Base-by-base conservation (phyloP, 2,797 vertebrate genomes). In the Lagorchestes hirsutus region DNA sequence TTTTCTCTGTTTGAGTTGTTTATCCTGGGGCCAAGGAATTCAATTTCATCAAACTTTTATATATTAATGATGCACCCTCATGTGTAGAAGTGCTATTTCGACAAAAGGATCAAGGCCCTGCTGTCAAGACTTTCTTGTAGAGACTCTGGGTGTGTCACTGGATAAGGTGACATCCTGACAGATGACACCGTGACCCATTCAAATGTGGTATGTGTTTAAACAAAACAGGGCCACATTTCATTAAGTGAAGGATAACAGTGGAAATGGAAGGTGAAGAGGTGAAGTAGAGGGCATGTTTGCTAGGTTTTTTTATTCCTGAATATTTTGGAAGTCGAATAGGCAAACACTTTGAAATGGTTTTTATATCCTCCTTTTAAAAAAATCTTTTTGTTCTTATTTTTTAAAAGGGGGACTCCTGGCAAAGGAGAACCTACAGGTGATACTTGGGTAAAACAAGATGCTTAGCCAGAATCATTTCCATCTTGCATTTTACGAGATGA, bases 391-490 rank as follows among this genome's bases (percentile, higher is more conserved):
- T 22, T 82, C n/a, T 82, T 82, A 67, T 24, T 24, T 82, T 82
- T 40, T 40, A 82, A 82, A 40, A 82, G 67, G n/a, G 0, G 1
- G 22, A 28, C 55, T 31, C 28, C 12, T 13, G 3, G 50, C 31
- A 52, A 54, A 18, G 12, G 1, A 0, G 13, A 31, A 1, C 29
- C 27, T 40, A 57, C 24, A 29, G 34, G 13, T 56, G 90, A 31
- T 16, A n/a, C 54, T 34, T 34, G 22, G 58, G 18, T n/a, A 87
- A 50, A 5, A 87, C 31, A 24, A 34, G 34, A 14, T 29, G 40
- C 3, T 12, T 3, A 1, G 57, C 0, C n/a, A 9, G n/a, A 91
- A n/a, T 50, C 0, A 2, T 6, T 16, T 6, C 16, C 0, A 0
- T 40, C n/a, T 54, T 14, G 52, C 0, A 1, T 29, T 55, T 54